Evolutionary conservation across 2,888 invertebrate species (phyloP).

Genomic region (Diabrotica balteata): DNA sequence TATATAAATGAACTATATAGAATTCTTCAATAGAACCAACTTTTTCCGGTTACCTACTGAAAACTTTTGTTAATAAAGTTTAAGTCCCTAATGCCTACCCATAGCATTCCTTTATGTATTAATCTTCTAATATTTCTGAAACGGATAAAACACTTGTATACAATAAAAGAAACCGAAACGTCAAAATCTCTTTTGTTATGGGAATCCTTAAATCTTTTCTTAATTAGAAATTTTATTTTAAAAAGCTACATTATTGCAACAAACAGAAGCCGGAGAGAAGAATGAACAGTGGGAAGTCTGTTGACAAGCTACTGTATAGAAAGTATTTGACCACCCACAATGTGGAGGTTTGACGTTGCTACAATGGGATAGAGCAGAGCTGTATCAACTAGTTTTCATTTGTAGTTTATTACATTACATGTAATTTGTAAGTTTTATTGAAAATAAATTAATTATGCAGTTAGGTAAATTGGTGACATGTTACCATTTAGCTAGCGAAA

Average conservation of each 20-base stretch:
- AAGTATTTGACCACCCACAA: constrained; percentile 46
- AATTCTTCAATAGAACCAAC: no score
- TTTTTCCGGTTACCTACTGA: no score
- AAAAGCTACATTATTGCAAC: constrained; percentile 25
- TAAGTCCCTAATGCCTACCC: no score
- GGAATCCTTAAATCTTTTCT: constrained; percentile 5
- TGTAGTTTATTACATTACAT: background rate
- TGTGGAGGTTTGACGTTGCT: constrained; percentile 7
- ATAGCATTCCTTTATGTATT: no score
- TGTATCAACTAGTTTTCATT: background rate
- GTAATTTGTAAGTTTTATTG: no score
- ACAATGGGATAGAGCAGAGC: background rate
- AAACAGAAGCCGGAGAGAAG: constrained; percentile 29
- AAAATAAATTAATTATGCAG: no score
- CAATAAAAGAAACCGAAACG: constrained; percentile 4
- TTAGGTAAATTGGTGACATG: no score
- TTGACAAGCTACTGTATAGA: constrained; percentile 40
- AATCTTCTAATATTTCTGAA: no score
- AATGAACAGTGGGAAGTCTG: constrained; percentile 31
- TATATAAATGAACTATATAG: no score
- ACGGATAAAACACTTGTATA: no score
- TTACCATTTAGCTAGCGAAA: no score
- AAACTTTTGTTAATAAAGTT: no score
- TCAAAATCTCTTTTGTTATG: constrained; percentile 2
- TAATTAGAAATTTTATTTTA: constrained; percentile 10